Evolutionary conservation across 2,888 invertebrate species (phyloP).

Genomic region (Conus canariensis): DNA sequence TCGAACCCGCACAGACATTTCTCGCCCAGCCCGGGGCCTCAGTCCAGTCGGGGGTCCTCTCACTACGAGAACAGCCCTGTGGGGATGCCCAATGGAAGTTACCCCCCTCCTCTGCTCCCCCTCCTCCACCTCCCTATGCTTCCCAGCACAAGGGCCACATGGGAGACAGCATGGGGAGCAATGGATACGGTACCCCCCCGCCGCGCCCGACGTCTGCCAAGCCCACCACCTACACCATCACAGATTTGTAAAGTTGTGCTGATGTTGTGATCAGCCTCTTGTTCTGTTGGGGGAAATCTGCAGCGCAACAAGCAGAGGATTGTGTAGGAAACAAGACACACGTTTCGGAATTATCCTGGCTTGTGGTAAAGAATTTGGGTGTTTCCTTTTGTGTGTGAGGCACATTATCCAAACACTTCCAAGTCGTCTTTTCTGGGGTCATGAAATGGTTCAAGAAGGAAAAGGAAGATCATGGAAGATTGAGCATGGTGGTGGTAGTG

Average conservation of each 20-base stretch:
- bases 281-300: neutral
- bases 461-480: no score
- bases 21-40: neutral
- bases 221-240: constrained; percentile 49
- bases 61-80: constrained; percentile 29
- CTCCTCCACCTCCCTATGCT: constrained; percentile 6
- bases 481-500: no score
- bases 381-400: no score
- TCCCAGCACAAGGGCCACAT: constrained; percentile 24
- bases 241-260: constrained; percentile 13
- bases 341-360: no score
- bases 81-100: constrained; percentile 41
- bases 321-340: no score
- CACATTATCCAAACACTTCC: no score
- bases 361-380: no score
- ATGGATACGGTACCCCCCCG: constrained; percentile 42
- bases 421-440: no score
- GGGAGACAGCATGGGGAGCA: constrained; percentile 25
- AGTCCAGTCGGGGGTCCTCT: constrained; percentile 10
- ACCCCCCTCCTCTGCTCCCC: constrained; percentile 31
- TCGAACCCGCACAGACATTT: constrained; percentile 13
- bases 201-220: constrained; percentile 48
- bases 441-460: no score
- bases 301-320: no score
- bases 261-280: neutral